Base-by-base conservation (phyloP, 2,113 vertebrate genomes). In the Octodon degus region DNA sequence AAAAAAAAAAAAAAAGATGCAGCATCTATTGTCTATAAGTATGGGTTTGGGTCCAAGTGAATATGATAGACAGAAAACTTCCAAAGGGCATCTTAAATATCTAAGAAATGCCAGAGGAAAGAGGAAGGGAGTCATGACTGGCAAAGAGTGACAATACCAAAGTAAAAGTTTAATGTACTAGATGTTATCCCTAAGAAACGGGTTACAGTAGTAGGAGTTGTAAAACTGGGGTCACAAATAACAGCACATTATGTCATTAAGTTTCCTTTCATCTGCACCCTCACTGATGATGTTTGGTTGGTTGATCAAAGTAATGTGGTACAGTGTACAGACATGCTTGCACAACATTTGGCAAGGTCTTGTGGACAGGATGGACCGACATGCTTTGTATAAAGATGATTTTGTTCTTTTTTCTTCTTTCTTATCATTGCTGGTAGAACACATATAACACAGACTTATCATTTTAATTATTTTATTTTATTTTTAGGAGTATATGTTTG, bases 231-330 rank as follows among this genome's bases (percentile, higher is more conserved):
- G 17, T 83, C 86, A 96, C 91, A 86, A 27, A 96, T 77, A 96
- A 96, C 32, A 82, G 68, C 55, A 5, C 14, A 10, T 95, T n/a
- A 68, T 65, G 90, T 63, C 67, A 85, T 65, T 70, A 72, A 34
- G 34, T 68, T 93, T 80, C 34, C 63, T 96, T 93, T 79, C 30
- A 83, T 50, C 76, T 91, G 58, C 25, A 65, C 80, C 22, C 82
- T 91, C 76, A 53, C 50, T 76, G 32, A 91, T 67, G 72, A 85
- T 77, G 30, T 63, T 89, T 86, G 62, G 43, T 17, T 76, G 58
- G 22, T 58, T 90, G 79, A 97, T 97, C 97, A 96, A 96, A 97
- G 67, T 65, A 50, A 76, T 76, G 76, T 86, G 16, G 60, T 63
- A 87, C 17, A 43, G 70, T 53, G 32, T 79, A 24, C 70, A 90